Base-by-base conservation (phyloP, 2,113 vertebrate species). In the Syngnathus scovelli region DNA sequence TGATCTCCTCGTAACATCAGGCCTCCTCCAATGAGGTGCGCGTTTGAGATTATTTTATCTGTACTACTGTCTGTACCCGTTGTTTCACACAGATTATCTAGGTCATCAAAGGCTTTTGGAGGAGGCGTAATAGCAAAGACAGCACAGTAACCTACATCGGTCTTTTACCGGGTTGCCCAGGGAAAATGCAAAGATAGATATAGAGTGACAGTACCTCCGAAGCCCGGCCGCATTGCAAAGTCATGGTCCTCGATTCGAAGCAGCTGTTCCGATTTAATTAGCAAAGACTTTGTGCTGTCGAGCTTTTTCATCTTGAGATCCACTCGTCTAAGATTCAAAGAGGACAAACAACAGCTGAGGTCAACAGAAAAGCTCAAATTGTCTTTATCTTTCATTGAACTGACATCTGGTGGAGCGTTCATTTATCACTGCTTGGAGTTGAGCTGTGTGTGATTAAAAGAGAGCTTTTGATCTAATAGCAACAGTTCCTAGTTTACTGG, bases 211-310 rank as follows among this genome's bases (percentile, higher is more conserved):
- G 38, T 80, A 96, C 94, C 93, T 92, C 94, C 95, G 87, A 96
- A 96, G 78, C 95, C 93, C 46, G 93, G 94, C 68, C 95, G 92
- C 89, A 95, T 89, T 16, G 94, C 92, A 89, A 96, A 98, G 78
- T 96, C 93, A 2, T 96, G 93, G 58, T 95, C 94, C 37, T 98
- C 92, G 72, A 94, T 94, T 33, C 87, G 92, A 62, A 97, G 91
- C 67, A 96, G 90, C 76, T 95, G 94, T 79, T 95, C 89, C 0
- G 90, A 92, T 85, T 93, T 95, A 41, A 92, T 89, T 69, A 93
- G 88, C 62, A 88, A 76, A 10, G 92, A 86, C 87, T 95, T 95
- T 0, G 94, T 95, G 83, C 87, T 94, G 86, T 96, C 93, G 33
- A 90, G 78, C 78, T 93, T 96, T 83, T 89, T 93, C 87, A 90